Percentiles rank a stretch among this genome's conserved stretches.
Evolutionary conservation across 2,113 vertebrate species (phyloP).

Genomic region (Misgurnus anguillicaudatus): DNA sequence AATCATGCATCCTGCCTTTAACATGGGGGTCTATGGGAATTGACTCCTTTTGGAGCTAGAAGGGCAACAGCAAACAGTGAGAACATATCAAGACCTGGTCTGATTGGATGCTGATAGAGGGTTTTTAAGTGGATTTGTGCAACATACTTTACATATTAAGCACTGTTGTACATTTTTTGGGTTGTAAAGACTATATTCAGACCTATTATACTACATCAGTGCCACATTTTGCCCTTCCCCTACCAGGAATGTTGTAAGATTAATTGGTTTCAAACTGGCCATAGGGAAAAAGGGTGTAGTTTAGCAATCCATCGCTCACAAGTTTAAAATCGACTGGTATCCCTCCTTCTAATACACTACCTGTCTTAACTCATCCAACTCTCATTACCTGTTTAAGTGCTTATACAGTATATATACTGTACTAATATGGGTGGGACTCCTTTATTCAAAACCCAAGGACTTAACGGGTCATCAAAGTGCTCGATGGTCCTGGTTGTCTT

Average conservation of each 20-base stretch:
- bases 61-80: slow-evolving; percentile 20
- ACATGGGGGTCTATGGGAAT: no score
- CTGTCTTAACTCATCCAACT: background rate
- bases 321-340: background rate
- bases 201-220: background rate
- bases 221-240: background rate
- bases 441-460: no score
- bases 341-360: background rate
- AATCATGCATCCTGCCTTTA: no score
- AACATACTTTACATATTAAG: background rate
- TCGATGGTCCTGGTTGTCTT: no score
- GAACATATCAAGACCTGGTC: slow-evolving; percentile 29
- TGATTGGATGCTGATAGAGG: slow-evolving; percentile 12
- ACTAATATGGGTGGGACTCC: no score
- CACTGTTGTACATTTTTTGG: background rate
- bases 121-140: slow-evolving; percentile 14
- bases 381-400: background rate
- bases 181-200: slow-evolving; percentile 8
- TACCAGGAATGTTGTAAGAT: slow-evolving; percentile 12
- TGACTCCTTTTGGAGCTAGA: background rate
- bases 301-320: slow-evolving; percentile 1
- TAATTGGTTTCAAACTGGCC: slow-evolving; percentile 9
- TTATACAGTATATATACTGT: background rate
- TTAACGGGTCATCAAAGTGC: no score
- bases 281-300: background rate